Evolutionary conservation across 2,888 invertebrate species (phyloP).

Genomic region (Apeira syringaria): DNA sequence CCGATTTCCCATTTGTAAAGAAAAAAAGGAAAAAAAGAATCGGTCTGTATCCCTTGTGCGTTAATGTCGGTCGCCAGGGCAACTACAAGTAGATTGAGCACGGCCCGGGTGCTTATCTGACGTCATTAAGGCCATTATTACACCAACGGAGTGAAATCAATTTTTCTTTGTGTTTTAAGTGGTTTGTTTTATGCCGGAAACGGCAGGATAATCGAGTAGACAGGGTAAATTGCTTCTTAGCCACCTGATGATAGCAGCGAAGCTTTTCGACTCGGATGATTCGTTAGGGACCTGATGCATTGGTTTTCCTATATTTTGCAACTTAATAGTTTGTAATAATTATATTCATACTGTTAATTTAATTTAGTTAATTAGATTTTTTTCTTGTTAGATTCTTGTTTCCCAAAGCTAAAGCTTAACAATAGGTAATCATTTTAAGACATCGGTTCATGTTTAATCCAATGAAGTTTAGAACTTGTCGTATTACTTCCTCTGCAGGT

Average conservation of each 20-base stretch:
- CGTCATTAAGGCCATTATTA: conserved; percentile 31
- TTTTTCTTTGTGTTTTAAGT: conserved; percentile 40
- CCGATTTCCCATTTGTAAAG: conserved; percentile 61
- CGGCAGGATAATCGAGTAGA: conserved; percentile 41
- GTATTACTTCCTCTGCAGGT: conserved; percentile 14
- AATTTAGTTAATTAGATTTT: too few relatives aligned
- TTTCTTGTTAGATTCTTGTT: too few relatives aligned
- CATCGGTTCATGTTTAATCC: conserved; percentile 13
- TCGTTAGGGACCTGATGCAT: conserved; percentile 28
- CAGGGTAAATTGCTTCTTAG: conserved; percentile 42
- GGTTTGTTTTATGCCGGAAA: conserved; percentile 37
- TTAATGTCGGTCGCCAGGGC: conserved; percentile 47
- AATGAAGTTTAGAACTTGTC: conserved; percentile 10
- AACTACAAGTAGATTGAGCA: conserved; percentile 24
- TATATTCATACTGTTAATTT: too few relatives aligned
- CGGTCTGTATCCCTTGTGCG: conserved; percentile 44
- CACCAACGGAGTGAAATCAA: conserved; percentile 37
- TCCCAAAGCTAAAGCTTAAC: conserved; percentile 11
- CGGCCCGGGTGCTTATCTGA: conserved; percentile 30
- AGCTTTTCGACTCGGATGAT: conserved; percentile 24
- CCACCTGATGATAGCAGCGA: conserved; percentile 39
- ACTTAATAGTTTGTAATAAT: too few relatives aligned
- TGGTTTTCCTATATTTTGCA: conserved; percentile 20
- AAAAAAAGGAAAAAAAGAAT: conserved; percentile 49
- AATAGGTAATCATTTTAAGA: conserved; percentile 15